Evolutionary conservation across 2,797 vertebrate species (phyloP), one percentile per base, ranked within the genome.

Genomic region (Denticeps clupeoides): DNA sequence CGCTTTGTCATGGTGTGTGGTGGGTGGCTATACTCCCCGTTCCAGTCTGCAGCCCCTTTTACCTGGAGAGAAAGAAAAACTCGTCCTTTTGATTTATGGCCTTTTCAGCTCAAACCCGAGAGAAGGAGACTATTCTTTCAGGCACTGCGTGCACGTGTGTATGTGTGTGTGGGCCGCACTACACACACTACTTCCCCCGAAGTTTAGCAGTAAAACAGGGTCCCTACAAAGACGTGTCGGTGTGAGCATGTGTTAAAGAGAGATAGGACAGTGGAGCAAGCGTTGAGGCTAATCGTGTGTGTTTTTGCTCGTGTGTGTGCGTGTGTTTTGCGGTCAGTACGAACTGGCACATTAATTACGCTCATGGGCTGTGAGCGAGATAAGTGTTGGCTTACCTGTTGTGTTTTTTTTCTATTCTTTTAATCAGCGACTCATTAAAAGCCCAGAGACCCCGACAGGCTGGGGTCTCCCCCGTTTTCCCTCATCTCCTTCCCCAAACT

Each of bases 321-420:
- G 43, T 41, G 43, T 22, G 29, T 51, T 58, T 37, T 54, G 67
- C 62, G 55, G 61, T 68, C 63, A 58, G 55, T 65, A 70, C 71
- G 65, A 55, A 59, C 71, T 67, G 62, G 62, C 68, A 68, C 64
- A 61, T 77, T 74, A 74, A 74, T 73, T 73, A 67, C 55, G 62
- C 57, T 61, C 13, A 41, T 13, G 68, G 74, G 66, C 64, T 65
- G 68, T 72, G 73, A 73, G 59, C 59, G 65, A 71, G 76, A 79
- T 72, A 71, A 75, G 68, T 62, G 65, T 47, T 64, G 65, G 68
- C 10, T 55, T 23, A 60, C 51, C 58, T 67, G 31, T 72, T 67
- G 57, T 67, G 31, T 72, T 67, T 57, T 50, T 62, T 55, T 55
- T 3, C 58, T 70, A 56, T 65, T 56, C 64, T 67, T 53, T 67